Evolutionary conservation across 2,113 vertebrate species (phyloP).

Genomic region (Salvelinus namaycush): DNA sequence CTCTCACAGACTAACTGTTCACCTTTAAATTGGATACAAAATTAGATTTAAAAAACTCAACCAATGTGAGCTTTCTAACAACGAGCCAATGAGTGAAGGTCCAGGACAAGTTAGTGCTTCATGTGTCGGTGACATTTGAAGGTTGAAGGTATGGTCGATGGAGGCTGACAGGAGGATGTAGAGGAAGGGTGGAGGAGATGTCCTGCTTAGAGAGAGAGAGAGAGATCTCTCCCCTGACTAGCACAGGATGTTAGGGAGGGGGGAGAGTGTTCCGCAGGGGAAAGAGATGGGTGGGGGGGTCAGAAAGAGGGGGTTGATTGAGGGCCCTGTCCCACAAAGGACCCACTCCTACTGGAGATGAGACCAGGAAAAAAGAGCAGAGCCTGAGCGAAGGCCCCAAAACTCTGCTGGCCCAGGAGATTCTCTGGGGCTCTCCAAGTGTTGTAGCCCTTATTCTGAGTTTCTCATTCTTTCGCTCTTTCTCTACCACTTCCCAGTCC

Average conservation of each 20-base stretch:
- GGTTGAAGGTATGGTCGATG: slow-evolving; percentile 8
- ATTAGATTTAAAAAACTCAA: no score
- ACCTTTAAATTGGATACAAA: no score
- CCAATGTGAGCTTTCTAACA: no score
- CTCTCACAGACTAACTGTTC: no score
- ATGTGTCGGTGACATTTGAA: neutral
- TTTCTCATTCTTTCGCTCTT: no score
- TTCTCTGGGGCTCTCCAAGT: slow-evolving; percentile 36
- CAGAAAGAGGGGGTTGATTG: neutral
- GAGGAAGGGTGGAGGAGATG: slow-evolving; percentile 38
- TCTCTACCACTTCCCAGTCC: no score
- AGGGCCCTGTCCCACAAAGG: neutral
- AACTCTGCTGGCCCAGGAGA: slow-evolving; percentile 23
- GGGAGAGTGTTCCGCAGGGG: neutral
- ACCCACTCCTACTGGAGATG: slow-evolving; percentile 3
- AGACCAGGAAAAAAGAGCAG: slow-evolving; percentile 3
- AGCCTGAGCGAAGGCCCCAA: neutral
- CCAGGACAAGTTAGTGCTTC: neutral
- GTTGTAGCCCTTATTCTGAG: neutral
- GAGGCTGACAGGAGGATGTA: slow-evolving; percentile 28
- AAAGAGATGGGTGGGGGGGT: neutral
- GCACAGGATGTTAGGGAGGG: slow-evolving; percentile 28
- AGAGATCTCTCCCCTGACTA: slow-evolving; percentile 8
- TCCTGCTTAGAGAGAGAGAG: slow-evolving; percentile 7
- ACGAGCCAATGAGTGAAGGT: neutral